A percentile compares a stretch with the other conserved stretches of the same genome.
Evolutionary conservation across 2,797 vertebrate genomes (phyloP).

Genomic region (Intellagama lesueurii): DNA sequence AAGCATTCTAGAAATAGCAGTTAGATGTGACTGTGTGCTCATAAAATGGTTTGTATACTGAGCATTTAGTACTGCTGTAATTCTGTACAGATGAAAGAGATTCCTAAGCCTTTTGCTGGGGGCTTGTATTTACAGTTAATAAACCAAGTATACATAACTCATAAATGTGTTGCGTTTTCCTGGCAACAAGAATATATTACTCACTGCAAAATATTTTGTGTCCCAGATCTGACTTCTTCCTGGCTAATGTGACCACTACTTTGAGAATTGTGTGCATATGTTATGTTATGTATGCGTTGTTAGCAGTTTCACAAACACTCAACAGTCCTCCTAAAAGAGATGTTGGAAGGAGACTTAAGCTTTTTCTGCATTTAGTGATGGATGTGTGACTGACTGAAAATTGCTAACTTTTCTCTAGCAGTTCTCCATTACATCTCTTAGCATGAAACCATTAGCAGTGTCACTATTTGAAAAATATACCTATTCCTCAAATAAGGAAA

Average conservation of each 20-base stretch:
- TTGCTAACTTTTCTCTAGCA: neutral
- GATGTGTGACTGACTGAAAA: neutral
- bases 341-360: neutral
- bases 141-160: slow-evolving; percentile 54
- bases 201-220: slow-evolving; percentile 59
- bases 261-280: neutral
- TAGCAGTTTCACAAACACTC: neutral
- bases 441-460: neutral
- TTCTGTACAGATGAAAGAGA: slow-evolving; percentile 52
- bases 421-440: neutral
- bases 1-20: slow-evolving; percentile 77
- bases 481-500: slow-evolving; percentile 16
- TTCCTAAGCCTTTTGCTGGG: slow-evolving; percentile 26
- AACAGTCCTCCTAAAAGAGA: neutral
- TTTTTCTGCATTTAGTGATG: neutral
- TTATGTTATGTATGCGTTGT: neutral
- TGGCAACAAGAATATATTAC: slow-evolving; percentile 52
- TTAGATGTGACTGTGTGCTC: slow-evolving; percentile 64
- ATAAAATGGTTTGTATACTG: slow-evolving; percentile 66
- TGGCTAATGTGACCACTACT: slow-evolving; percentile 38
- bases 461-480: neutral
- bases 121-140: slow-evolving; percentile 51
- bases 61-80: slow-evolving; percentile 64
- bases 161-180: slow-evolving; percentile 62
- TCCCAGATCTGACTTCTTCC: slow-evolving; percentile 45